A percentile compares a stretch with the other conserved stretches of the same genome.
Evolutionary conservation across 2,113 vertebrate genomes (phyloP).

Genomic region (Corythoichthys intestinalis): DNA sequence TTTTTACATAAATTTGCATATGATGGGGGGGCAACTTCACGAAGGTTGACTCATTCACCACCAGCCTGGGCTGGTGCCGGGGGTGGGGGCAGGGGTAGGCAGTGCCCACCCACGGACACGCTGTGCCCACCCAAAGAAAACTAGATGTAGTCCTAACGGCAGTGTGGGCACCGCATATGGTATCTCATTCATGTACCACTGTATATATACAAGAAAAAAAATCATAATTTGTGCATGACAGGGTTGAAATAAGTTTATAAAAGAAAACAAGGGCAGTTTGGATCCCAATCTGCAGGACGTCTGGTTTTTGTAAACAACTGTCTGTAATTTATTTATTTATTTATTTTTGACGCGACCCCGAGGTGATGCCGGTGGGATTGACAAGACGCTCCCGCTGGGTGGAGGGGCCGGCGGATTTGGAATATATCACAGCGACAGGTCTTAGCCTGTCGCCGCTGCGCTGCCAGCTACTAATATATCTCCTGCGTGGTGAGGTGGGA

Average conservation of each 20-base stretch:
- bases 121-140: no score
- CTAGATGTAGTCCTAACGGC: no score
- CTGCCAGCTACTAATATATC: slow-evolving; percentile 70
- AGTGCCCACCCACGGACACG: no score
- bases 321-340: slow-evolving; percentile 40
- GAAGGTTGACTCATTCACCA: no score
- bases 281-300: slow-evolving; percentile 55
- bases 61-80: no score
- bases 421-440: slow-evolving; percentile 70
- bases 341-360: slow-evolving; percentile 57
- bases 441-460: slow-evolving; percentile 49
- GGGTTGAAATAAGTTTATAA: background rate
- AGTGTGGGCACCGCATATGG: no score
- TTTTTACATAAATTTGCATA: no score
- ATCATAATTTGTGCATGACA: no score
- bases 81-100: no score
- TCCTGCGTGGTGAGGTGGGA: slow-evolving; percentile 60
- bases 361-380: slow-evolving; percentile 66
- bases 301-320: slow-evolving; percentile 65
- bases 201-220: no score
- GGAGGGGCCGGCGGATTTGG: slow-evolving; percentile 32
- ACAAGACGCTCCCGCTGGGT: slow-evolving; percentile 58
- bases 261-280: slow-evolving; percentile 41
- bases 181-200: no score
- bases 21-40: no score